Conservation (phyloP, 1,140 invertebrate genomes). For the Drosophila varians region DNA sequence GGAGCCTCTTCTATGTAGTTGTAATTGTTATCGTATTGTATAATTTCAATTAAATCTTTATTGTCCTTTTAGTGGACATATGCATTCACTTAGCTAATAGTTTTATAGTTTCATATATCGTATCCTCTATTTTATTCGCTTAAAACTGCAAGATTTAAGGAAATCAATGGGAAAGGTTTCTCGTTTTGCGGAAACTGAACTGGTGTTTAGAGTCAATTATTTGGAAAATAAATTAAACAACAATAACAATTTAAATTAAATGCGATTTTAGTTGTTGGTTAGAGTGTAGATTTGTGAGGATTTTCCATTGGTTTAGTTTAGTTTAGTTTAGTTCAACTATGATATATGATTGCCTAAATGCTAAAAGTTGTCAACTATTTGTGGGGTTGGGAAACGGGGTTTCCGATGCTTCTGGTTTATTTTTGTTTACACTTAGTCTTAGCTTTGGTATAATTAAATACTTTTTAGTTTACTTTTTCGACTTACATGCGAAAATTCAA, state of each 20-base stretch:
- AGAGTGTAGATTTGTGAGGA: conserved; percentile 24
- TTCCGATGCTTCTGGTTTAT: conserved; percentile 29
- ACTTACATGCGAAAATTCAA: conserved; percentile 82
- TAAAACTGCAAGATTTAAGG: conserved; percentile 67
- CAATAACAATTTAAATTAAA: too few species aligned
- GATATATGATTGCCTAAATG: conserved; percentile 80
- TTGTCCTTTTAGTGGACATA: conserved; percentile 78
- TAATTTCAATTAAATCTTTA: conserved; percentile 70
- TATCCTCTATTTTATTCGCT: conserved; percentile 51
- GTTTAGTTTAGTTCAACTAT: conserved; percentile 73
- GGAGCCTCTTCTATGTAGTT: conserved; percentile 35
- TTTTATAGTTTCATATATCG: conserved; percentile 42
- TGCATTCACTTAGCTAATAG: conserved; percentile 68
- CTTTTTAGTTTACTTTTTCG: conserved; percentile 46
- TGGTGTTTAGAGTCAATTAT: conserved; percentile 29
- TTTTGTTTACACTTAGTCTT: conserved; percentile 62
- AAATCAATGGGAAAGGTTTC: conserved; percentile 53
- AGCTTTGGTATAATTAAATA: conserved; percentile 60
- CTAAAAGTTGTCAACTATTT: conserved; percentile 69
- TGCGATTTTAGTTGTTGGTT: conserved; percentile 55
- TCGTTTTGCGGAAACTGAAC: conserved; percentile 61
- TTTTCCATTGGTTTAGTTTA: conserved; percentile 33
- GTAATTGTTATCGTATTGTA: conserved; percentile 45
- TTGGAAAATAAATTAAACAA: conserved; percentile 9
- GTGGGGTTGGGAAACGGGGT: conserved; percentile 41